Base-by-base conservation (phyloP, 2,113 vertebrate genomes). In the Alethe diademata region DNA sequence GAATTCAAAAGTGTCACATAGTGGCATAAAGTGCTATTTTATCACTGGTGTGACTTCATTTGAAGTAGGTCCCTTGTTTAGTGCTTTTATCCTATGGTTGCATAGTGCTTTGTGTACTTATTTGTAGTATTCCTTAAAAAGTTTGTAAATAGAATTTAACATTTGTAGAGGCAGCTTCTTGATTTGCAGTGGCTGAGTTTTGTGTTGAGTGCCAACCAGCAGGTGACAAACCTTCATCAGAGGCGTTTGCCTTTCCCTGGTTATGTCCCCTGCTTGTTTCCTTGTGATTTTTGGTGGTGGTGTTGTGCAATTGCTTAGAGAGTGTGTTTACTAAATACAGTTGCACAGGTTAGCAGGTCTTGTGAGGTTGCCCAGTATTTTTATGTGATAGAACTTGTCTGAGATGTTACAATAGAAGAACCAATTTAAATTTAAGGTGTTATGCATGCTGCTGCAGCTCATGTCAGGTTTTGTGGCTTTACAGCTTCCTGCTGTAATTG, bases 211-310 rank as follows among this genome's bases (percentile, higher is more conserved):
- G 78, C 86, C 81, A 56, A 6, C 36, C 78, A 97, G 53, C 54
- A 74, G 65, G 64, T 78, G 89, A 74, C 15, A 64, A 66, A 31
- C 31, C 53, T 83, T 57, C 36, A 35, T 35, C 50, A 35, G 51
- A 65, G 20, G 23, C 87, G 38, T 96, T 95, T 88, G 95, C 80
- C 76, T 97, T 93, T 92, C 73, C 36, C 78, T 97, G 94, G 72
- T 17, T 80, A 33, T 11, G 16, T 33, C 82, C 51, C 58, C 71
- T 95, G 96, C 93, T 94, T 95, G 43, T 95, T 95, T 95, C 88
- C 80, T 78, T 79, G 53, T 80, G 31, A 92, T 90, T 84, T 81
- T 64, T 92, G 92, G 13, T 54, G 42, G n/a, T 76, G 56, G n/a
- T 95, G 6, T 9, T 62, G 29, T 86, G 72, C 47, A 66, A 47